Conservation (phyloP, 2,797 vertebrate species). For the Triplophysa bombifrons region DNA sequence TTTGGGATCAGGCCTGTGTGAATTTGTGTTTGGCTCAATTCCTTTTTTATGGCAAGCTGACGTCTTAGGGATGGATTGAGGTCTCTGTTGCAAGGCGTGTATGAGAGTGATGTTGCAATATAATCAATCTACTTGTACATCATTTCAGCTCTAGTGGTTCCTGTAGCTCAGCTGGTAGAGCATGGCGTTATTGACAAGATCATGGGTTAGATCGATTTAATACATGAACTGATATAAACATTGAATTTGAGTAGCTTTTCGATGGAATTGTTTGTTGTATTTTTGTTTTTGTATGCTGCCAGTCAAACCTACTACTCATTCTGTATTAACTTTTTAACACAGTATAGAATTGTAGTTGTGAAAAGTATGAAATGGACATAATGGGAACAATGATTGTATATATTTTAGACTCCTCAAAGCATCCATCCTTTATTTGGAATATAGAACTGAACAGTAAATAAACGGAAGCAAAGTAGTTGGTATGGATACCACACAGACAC, state of each 20-base stretch:
- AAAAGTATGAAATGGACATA: neutral
- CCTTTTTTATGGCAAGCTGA: constrained; percentile 20
- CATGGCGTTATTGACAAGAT: neutral
- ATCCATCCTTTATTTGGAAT: neutral
- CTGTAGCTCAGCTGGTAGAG: neutral
- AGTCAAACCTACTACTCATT: neutral
- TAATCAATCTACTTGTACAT: neutral
- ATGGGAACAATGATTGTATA: no score
- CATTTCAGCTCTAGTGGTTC: neutral
- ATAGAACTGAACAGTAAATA: neutral
- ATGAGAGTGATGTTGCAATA: constrained; percentile 37
- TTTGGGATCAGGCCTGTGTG: constrained; percentile 50
- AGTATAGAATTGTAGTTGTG: neutral
- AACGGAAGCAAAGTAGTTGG: neutral
- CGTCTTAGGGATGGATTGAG: constrained; percentile 30
- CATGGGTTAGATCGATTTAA: neutral
- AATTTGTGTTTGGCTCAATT: constrained; percentile 38
- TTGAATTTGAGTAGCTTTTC: neutral
- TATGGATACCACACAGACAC: neutral
- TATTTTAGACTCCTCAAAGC: no score
- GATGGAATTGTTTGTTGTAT: neutral
- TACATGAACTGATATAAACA: neutral
- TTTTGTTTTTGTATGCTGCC: neutral
- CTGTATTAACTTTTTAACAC: neutral
- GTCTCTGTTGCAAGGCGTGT: constrained; percentile 33